These are phyloP conservation scores for Drosophila nr. fundita DNA, from an alignment of 2,888 invertebrate genomes.

Conservation along the genomic window DNA sequence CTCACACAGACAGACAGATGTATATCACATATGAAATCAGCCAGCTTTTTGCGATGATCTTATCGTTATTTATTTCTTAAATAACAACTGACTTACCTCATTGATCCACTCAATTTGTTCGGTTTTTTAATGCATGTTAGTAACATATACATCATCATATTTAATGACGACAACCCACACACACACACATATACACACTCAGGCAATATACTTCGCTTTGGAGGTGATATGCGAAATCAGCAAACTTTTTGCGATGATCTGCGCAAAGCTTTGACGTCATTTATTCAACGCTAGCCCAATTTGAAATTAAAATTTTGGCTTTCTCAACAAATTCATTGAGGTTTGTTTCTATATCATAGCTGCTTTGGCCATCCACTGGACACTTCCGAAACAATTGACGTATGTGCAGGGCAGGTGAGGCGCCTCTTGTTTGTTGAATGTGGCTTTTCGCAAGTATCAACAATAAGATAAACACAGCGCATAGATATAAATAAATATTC, in stretches of 20 bases:
- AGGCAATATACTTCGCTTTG: background rate
- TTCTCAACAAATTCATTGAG: conserved; percentile 63
- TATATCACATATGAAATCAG: background rate
- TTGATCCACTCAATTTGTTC: conserved; percentile 3
- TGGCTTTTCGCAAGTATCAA: conserved; percentile 41
- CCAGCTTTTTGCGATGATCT: conserved; percentile 22
- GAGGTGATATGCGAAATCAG: conserved; percentile 7
- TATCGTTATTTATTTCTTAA: background rate
- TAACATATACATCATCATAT: conserved; percentile 14
- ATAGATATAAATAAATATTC: conserved; percentile 27
- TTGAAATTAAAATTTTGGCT: conserved; percentile 74
- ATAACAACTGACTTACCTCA: background rate
- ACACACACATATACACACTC: background rate
- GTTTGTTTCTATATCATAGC: conserved; percentile 61
- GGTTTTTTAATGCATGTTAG: background rate
- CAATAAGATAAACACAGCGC: conserved; percentile 56
- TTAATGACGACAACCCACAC: conserved; percentile 38
- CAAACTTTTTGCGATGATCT: conserved; percentile 18
- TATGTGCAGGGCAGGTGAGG: conserved; percentile 52
- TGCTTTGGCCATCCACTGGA: conserved; percentile 47
- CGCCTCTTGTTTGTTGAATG: conserved; percentile 17
- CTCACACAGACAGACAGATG: conserved; percentile 4
- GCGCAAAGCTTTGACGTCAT: conserved; percentile 63
- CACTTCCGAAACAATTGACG: conserved; percentile 80
- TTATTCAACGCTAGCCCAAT: conserved; percentile 51